Conservation (phyloP, 2,888 invertebrate species). For the Troides aeacus region DNA sequence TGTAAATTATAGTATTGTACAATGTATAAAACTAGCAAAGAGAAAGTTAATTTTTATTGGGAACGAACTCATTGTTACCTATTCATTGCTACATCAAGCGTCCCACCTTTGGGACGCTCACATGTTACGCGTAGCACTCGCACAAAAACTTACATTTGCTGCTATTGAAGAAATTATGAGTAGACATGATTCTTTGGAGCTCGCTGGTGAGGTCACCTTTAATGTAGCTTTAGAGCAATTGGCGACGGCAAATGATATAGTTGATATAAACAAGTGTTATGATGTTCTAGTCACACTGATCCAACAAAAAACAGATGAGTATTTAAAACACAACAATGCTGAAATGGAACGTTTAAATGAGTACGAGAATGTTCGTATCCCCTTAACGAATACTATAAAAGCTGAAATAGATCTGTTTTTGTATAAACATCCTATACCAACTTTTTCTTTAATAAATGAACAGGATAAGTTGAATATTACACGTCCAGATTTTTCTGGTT, state of each 20-base stretch:
- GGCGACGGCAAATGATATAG: constrained; percentile 48
- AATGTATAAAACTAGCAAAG: constrained; percentile 47
- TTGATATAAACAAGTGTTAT: constrained; percentile 52
- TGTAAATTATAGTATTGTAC: constrained; percentile 38
- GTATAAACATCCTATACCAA: constrained; percentile 51
- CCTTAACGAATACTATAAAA: constrained; percentile 51
- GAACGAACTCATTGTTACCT: constrained; percentile 56
- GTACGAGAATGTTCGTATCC: constrained; percentile 49
- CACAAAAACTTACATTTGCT: constrained; percentile 61
- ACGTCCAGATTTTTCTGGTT: constrained; percentile 32
- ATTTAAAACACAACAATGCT: constrained; percentile 50
- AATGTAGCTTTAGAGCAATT: constrained; percentile 61
- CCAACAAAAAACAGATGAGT: constrained; percentile 48
- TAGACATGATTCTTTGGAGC: constrained; percentile 54
- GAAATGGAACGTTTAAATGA: constrained; percentile 58
- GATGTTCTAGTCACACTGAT: constrained; percentile 45
- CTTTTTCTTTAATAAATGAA: constrained; percentile 15
- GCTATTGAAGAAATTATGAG: constrained; percentile 65
- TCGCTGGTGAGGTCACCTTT: constrained; percentile 55
- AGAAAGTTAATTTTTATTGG: constrained; percentile 54
- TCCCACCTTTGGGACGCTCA: constrained; percentile 65
- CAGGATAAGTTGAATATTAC: constrained; percentile 27
- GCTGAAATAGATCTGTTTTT: constrained; percentile 60
- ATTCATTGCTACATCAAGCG: constrained; percentile 53
- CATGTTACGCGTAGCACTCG: constrained; percentile 58